Evolutionary conservation across 1,140 invertebrate genomes (phyloP).

Genomic region (Drosophila teissieri): DNA sequence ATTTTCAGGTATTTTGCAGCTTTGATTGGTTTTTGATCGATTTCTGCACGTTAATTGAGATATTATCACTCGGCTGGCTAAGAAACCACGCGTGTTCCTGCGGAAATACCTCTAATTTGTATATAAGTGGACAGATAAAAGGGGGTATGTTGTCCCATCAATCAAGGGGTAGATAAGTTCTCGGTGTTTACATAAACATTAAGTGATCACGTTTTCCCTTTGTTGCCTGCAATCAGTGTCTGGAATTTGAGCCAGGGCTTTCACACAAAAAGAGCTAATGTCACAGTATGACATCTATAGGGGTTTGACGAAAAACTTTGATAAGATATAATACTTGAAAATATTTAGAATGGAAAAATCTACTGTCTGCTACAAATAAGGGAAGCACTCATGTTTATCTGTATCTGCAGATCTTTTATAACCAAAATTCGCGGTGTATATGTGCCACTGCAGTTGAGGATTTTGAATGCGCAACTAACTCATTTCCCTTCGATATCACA

Average conservation of each 20-base stretch:
- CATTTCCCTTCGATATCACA: slow-evolving; percentile 49
- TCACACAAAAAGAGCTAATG: slow-evolving; percentile 1
- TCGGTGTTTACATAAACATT: slow-evolving; percentile 32
- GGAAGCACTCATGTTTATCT: no score
- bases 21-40: slow-evolving; percentile 74
- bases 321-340: slow-evolving; percentile 25
- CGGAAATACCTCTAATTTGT: slow-evolving; percentile 33
- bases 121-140: slow-evolving; percentile 32
- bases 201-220: slow-evolving; percentile 51
- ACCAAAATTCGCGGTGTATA: background rate
- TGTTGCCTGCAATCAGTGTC: slow-evolving; percentile 37
- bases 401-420: background rate
- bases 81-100: slow-evolving; percentile 35
- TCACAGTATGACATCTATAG: slow-evolving; percentile 10
- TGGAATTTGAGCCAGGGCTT: slow-evolving; percentile 29
- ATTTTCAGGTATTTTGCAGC: slow-evolving; percentile 8
- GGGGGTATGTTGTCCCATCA: slow-evolving; percentile 32
- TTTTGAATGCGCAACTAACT: slow-evolving; percentile 50
- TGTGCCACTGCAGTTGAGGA: slow-evolving; percentile 27
- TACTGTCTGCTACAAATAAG: background rate
- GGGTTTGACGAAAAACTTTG: slow-evolving; percentile 8
- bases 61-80: slow-evolving; percentile 25
- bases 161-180: slow-evolving; percentile 34
- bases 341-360: background rate
- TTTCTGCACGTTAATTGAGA: slow-evolving; percentile 36